A percentile compares a stretch with the other conserved stretches of the same genome.
Conservation (phyloP, 92 coral and sea anemone species). For the Zoanthus sociatus region DNA sequence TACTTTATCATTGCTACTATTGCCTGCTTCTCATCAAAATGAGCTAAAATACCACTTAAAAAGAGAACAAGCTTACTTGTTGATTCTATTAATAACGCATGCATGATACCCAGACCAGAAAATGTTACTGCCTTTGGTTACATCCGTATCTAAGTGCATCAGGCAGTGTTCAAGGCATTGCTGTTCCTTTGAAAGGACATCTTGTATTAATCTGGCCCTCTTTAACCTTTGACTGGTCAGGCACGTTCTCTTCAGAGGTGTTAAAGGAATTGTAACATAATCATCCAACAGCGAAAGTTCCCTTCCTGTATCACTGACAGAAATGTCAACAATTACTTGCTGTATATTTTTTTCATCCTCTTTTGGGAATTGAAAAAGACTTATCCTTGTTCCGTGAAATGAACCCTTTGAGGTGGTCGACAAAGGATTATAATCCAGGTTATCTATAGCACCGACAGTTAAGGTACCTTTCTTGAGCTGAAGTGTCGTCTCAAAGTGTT, state of each 20-base stretch:
- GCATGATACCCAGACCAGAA: constrained; percentile 7
- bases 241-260: not conserved
- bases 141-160: constrained; percentile 34
- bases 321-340: not conserved
- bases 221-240: constrained; percentile 4
- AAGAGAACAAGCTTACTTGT: not conserved
- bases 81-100: not conserved
- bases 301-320: too few species aligned
- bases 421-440: constrained; percentile 56
- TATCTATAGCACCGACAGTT: constrained; percentile 52
- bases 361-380: constrained; percentile 50
- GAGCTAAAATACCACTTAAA: constrained; percentile 25
- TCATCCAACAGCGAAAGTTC: not conserved
- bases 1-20: constrained; percentile 50
- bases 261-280: not conserved
- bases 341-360: not conserved
- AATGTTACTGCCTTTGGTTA: constrained; percentile 13
- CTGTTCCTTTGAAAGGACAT: constrained; percentile 29
- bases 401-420: constrained; percentile 50
- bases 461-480: constrained; percentile 31
- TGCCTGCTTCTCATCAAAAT: constrained; percentile 42
- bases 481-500: constrained; percentile 36
- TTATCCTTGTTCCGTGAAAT: constrained; percentile 54
- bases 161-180: constrained; percentile 46
- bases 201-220: constrained; percentile 20